Base-by-base conservation (phyloP, 1,140 invertebrate genomes). In the Megathymus violae region DNA sequence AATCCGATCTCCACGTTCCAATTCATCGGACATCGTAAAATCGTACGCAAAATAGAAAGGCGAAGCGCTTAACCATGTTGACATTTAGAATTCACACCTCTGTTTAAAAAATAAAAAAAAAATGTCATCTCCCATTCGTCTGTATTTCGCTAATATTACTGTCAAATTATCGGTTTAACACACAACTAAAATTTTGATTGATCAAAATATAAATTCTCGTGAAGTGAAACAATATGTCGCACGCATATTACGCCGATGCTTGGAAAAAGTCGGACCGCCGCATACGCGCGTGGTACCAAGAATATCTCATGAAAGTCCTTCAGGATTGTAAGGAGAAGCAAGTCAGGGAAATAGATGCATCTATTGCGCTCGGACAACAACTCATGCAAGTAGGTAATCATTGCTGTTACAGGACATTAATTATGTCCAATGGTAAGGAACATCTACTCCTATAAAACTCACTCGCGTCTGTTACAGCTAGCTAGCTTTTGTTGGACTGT, bases 241-340 rank as follows among this genome's bases (percentile, higher is more conserved):
- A 76, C 25, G 80, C 52, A 44, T 85, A 72, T 14, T 71, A 66
- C 22, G 69, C 74, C 3, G 85, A 88, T 40, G 78, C 80, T 1
- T 64, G 58, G 54, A 60, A 62, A 11, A 72, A 47, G 11, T 59
- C 77, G 0, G 64, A 65, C 7, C 63, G 78, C 0, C 70, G 85
- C 3, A 65, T 75, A 19, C 64, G 72, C 15, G 9, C 62, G 9
- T 88, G 83, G 85, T 82, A 77, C 61, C 73, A 78, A 36, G 59
- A 74, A 14, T 73, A 81, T 11, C 41, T 88, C 31, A 66, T 81
- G 69, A 71, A 71, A 6, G 83, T 80, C 0, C 52, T 88, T 13
- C 47, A 74, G 6, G 71, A 61, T 1, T 65, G 61, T n/a, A 88
- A 88, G 56, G 82, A 86, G 47, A 80, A 72, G 31, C 71, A 70